Conservation (phyloP, 2,797 vertebrate species). For the Melanotaenia boesemani region DNA sequence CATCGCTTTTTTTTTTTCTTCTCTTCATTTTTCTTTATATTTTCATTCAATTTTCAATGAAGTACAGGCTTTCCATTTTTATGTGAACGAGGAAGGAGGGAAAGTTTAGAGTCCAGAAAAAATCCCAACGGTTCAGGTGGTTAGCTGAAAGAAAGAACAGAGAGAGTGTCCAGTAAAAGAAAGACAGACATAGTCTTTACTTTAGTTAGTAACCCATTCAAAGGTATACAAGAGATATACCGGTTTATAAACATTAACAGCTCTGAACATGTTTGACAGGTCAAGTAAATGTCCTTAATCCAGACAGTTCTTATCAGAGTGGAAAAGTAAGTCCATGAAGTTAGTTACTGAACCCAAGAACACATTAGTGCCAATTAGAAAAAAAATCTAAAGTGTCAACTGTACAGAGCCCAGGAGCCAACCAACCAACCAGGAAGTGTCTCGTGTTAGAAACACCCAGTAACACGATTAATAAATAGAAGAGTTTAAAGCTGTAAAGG, state of each 20-base stretch:
- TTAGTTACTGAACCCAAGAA: conserved; percentile 71
- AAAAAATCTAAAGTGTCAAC: conserved; percentile 68
- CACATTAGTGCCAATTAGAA: conserved; percentile 69
- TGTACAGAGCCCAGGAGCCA: conserved; percentile 66
- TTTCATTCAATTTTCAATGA: conserved; percentile 49
- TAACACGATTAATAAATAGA: conserved; percentile 74
- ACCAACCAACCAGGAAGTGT: conserved; percentile 70
- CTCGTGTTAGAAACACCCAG: conserved; percentile 73
- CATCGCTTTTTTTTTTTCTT: conserved; percentile 45
- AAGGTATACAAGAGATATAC: conserved; percentile 38
- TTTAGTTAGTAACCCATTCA: conserved; percentile 72
- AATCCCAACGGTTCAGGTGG: conserved; percentile 85
- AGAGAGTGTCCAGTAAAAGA: conserved; percentile 79
- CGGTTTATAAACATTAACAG: conserved; percentile 42
- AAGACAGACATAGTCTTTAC: conserved; percentile 36
- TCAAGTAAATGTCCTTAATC: conserved; percentile 30
- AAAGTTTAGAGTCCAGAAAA: conserved; percentile 83
- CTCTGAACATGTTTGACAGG: conserved; percentile 38
- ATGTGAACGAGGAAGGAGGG: conserved; percentile 62
- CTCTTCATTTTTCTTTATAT: conserved; percentile 28
- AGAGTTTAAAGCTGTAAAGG: conserved; percentile 51
- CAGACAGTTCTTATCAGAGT: conserved; percentile 38
- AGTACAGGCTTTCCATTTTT: conserved; percentile 66
- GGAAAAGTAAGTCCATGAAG: conserved; percentile 34
- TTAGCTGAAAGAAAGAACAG: conserved; percentile 90